phyloP scores from a whole-genome alignment of 2,113 vertebrate species.

The Brienomyrus longianalis region DNA sequence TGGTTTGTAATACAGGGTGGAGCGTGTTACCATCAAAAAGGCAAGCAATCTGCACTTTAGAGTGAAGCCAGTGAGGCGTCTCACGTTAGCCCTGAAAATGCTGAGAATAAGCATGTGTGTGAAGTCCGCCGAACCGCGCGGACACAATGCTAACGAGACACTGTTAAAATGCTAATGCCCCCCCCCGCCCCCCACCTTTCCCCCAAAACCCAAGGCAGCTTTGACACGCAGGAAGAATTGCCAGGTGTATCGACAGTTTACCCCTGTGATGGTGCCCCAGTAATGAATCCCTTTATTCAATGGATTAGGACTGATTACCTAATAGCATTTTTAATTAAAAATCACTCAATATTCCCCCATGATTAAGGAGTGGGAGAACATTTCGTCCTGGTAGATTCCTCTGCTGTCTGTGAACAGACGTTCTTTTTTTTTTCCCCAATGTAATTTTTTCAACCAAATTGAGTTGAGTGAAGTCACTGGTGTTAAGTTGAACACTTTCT shows the following conservation, averaged over 20 bases:
- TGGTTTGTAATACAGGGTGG: background rate
- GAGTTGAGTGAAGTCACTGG: background rate
- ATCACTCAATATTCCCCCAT: slow-evolving; percentile 4
- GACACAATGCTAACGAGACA: background rate
- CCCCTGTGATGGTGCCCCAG: slow-evolving; percentile 1
- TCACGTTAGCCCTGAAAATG: background rate
- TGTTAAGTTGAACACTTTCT: background rate
- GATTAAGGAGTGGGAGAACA: slow-evolving; percentile 6
- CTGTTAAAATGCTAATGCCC: background rate
- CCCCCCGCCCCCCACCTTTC: background rate
- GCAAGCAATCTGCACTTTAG: background rate
- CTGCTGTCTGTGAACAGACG: background rate
- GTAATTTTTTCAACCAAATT: background rate
- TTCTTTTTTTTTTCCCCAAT: background rate
- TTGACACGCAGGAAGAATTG: background rate
- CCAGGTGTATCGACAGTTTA: background rate
- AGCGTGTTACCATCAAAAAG: background rate
- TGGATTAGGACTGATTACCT: slow-evolving; percentile 15
- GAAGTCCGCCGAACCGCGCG: background rate
- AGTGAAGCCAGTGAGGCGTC: background rate
- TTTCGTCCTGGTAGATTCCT: background rate
- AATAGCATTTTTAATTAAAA: slow-evolving; percentile 24
- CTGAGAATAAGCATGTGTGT: background rate
- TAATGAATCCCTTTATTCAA: slow-evolving; percentile 16
- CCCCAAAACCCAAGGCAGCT: background rate